Percentiles rank a stretch among this genome's conserved stretches.
These are phyloP conservation scores for Myathropa florea DNA, from an alignment of 2,888 invertebrate species.

Conservation along the genomic window DNA sequence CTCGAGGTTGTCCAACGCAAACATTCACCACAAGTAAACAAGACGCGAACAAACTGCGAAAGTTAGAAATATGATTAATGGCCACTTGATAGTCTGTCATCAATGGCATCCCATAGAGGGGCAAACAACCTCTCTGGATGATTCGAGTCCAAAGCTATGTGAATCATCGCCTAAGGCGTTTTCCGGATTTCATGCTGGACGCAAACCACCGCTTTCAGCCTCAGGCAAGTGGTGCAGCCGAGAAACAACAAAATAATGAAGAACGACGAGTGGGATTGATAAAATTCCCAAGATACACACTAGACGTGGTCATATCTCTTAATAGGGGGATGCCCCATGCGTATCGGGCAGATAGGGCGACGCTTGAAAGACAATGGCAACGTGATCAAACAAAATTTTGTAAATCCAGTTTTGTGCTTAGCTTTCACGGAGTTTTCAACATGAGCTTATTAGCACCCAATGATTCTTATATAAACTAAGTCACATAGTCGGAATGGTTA, in stretches of 20 bases:
- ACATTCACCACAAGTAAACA: neutral
- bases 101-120: constrained; percentile 1
- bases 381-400: constrained; percentile 7
- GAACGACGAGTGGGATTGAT: neutral
- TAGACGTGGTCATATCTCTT: neutral
- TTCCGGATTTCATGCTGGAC: neutral
- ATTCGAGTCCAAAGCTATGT: neutral
- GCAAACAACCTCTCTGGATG: constrained; percentile 24
- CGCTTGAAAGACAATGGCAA: constrained; percentile 7
- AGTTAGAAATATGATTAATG: constrained; percentile 27
- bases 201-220: neutral
- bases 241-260: neutral
- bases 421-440: constrained; percentile 30
- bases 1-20: neutral
- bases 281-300: neutral
- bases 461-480: constrained; percentile 56
- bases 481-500: constrained; percentile 7
- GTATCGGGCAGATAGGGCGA: constrained; percentile 12
- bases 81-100: constrained; percentile 34
- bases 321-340: constrained; percentile 43
- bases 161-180: neutral
- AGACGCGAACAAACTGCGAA: neutral
- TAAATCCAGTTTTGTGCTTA: constrained; percentile 40
- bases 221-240: neutral
- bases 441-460: constrained; percentile 9